phyloP scores from a whole-genome alignment of 2,113 vertebrate genomes.

The Petaurus breviceps region DNA sequence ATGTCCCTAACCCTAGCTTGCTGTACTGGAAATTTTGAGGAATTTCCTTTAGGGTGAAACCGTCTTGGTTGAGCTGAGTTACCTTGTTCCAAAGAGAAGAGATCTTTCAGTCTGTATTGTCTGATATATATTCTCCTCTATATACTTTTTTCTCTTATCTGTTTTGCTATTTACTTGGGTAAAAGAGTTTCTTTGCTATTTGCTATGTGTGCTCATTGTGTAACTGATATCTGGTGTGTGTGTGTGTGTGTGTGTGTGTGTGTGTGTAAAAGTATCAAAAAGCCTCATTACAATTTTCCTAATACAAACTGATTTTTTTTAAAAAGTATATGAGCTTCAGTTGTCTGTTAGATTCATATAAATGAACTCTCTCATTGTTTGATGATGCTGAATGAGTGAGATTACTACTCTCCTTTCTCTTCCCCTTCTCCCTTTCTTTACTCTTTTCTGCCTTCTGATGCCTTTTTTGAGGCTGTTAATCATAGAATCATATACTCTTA shows the following conservation, averaged over 20 bases:
- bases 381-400: background rate
- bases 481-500: slow-evolving; percentile 4
- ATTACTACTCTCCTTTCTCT: background rate
- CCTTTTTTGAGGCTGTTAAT: background rate
- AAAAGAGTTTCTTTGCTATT: background rate
- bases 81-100: background rate
- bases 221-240: background rate
- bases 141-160: background rate
- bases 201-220: background rate
- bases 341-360: background rate
- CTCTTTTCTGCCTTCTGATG: background rate
- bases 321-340: background rate
- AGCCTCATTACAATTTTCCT: background rate
- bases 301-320: background rate
- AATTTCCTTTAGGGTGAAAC: background rate
- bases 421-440: background rate
- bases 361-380: background rate
- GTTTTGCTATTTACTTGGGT: background rate
- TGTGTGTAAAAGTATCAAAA: background rate
- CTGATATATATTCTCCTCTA: background rate
- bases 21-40: background rate
- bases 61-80: background rate
- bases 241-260: too few species aligned
- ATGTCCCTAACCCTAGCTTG: background rate
- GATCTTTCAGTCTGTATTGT: background rate